phyloP scores from a whole-genome alignment of 2,113 vertebrate genomes.

The Megalops atlanticus region DNA sequence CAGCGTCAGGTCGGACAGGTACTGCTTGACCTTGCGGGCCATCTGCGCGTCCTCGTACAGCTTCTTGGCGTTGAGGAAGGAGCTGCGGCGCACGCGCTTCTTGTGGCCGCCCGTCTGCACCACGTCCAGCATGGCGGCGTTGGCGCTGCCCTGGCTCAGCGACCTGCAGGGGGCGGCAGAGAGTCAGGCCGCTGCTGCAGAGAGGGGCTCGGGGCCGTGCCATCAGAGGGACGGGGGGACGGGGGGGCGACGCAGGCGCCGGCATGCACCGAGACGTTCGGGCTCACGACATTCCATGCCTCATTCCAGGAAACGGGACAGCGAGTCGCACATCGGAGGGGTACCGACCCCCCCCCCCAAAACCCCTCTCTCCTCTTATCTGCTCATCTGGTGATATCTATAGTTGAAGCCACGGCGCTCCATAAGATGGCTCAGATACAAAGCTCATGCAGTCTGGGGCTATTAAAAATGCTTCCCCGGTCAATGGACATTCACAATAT shows the following conservation, averaged over 20 bases:
- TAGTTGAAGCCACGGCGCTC: background rate
- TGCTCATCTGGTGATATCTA: too few species aligned
- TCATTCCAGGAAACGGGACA: constrained; percentile 63
- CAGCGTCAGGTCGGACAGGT: constrained; percentile 88
- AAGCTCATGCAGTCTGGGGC: constrained; percentile 68
- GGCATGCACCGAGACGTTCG: constrained; percentile 48
- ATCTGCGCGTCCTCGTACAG: constrained; percentile 98
- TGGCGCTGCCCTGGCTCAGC: constrained; percentile 93
- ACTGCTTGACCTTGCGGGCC: constrained; percentile 95
- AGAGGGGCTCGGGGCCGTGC: too few species aligned
- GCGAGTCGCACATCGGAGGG: constrained; percentile 34
- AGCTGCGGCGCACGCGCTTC: constrained; percentile 95
- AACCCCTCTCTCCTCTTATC: background rate
- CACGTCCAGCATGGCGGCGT: constrained; percentile 88
- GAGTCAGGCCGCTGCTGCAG: background rate
- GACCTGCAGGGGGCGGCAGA: constrained; percentile 70
- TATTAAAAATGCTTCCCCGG: background rate
- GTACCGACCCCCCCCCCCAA: background rate
- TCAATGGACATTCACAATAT: background rate
- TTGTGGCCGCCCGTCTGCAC: constrained; percentile 92
- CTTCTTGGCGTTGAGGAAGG: constrained; percentile 98
- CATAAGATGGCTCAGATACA: constrained; percentile 40
- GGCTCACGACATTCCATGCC: constrained; percentile 61
- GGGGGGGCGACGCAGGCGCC: background rate
- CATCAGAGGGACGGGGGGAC: constrained; percentile 17